phyloP scores from a whole-genome alignment of 1,140 invertebrate species.

The Neoseiulus cucumeris region DNA sequence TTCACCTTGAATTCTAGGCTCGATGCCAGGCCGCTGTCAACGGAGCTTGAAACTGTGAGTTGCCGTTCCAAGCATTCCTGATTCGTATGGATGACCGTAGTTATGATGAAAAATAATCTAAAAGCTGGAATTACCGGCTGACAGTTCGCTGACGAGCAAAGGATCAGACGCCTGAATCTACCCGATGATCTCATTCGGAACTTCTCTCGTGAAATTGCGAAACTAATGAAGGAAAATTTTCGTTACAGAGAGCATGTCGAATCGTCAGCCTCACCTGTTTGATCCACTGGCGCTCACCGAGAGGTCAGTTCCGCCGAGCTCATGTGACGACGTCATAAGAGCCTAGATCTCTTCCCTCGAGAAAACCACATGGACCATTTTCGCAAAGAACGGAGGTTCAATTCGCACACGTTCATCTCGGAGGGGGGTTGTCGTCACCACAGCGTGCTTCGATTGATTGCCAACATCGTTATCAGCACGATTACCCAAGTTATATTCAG shows the following conservation, averaged over 20 bases:
- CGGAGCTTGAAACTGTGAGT: too few relatives aligned
- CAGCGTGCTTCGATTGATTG: too few relatives aligned
- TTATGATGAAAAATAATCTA: slow-evolving; percentile 1
- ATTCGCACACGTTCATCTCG: too few relatives aligned
- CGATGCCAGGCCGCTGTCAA: too few relatives aligned
- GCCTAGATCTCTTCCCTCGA: too few relatives aligned
- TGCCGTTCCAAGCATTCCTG: neutral
- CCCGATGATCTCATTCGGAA: neutral
- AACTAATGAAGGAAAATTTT: neutral
- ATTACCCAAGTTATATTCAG: too few relatives aligned
- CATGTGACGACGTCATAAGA: too few relatives aligned
- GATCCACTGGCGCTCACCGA: neutral
- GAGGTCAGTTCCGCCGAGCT: neutral
- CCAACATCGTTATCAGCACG: too few relatives aligned
- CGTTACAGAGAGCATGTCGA: neutral
- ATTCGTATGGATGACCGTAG: neutral
- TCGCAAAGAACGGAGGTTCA: too few relatives aligned
- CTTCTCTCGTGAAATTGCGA: neutral
- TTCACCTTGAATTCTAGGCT: too few relatives aligned
- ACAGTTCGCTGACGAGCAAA: neutral
- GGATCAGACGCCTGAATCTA: neutral
- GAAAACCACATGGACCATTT: too few relatives aligned
- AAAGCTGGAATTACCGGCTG: slow-evolving; percentile 7
- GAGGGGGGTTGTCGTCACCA: too few relatives aligned
- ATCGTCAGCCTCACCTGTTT: neutral